Evolutionary conservation across 2,113 vertebrate genomes (phyloP).

Genomic region (Copsychus sechellarum): DNA sequence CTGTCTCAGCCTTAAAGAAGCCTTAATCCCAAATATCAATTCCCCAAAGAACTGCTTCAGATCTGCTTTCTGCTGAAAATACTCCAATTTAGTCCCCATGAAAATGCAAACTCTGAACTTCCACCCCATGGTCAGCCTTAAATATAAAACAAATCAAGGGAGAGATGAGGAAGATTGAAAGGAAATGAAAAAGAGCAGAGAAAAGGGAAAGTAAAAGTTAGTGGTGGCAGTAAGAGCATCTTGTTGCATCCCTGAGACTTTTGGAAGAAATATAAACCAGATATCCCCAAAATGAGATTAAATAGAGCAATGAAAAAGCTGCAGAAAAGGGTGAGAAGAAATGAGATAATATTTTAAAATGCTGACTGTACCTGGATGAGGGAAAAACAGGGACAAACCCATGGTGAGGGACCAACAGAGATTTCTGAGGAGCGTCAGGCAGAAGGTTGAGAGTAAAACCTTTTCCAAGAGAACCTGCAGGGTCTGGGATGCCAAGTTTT

Average conservation of each 20-base stretch:
- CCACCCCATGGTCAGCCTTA: background rate
- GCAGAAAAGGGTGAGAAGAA: background rate
- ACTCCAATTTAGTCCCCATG: background rate
- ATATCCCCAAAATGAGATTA: background rate
- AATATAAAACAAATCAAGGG: background rate
- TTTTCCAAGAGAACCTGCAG: background rate
- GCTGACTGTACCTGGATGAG: background rate
- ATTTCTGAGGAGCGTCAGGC: background rate
- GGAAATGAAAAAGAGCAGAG: background rate
- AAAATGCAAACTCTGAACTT: background rate
- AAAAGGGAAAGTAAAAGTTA: background rate
- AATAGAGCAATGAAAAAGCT: background rate
- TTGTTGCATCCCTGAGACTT: background rate
- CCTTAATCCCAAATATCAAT: background rate
- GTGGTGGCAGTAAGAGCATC: background rate
- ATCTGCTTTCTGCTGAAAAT: background rate
- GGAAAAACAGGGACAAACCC: background rate
- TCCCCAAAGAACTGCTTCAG: background rate
- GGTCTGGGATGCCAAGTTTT: background rate
- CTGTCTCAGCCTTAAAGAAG: background rate
- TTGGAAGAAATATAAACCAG: background rate
- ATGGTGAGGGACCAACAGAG: accelerated
- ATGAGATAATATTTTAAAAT: background rate
- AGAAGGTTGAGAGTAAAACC: background rate
- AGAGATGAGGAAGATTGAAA: background rate